Base-by-base conservation (phyloP, 2,113 vertebrate genomes). In the Tinamus guttatus region DNA sequence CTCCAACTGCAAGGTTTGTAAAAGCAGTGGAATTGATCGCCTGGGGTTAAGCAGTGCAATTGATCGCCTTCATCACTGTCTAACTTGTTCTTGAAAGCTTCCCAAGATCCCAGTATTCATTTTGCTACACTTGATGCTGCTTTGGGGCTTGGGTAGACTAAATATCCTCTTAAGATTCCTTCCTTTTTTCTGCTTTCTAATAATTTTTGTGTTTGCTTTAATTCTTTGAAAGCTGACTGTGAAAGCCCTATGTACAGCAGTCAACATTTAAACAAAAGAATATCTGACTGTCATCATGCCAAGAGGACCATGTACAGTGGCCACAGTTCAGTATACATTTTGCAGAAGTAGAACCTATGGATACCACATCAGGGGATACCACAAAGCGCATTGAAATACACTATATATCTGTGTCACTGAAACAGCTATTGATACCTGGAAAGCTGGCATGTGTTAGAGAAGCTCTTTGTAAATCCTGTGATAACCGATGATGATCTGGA, bases 21-120 rank as follows among this genome's bases (percentile, higher is more conserved):
- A n/a, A 78, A 78, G 56, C 56, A 62, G 75, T 86, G 64, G 92
- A 97, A 92, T 68, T 74, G 73, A 86, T 86, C 92, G 90, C 88
- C 88, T 93, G 90, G 56, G 73, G 90, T 94, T 80, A 83, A 16
- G n/a, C n/a, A n/a, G n/a, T n/a, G n/a, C n/a, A n/a, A n/a, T n/a
- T n/a, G n/a, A n/a, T n/a, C n/a, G 80, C 69, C 56, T 93, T 92
- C 88, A 70, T 67, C 68, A 51, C 65, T 68, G 85, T 51, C 86
- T 81, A 88, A 83, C 85, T 51, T 78, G 86, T 41, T 96, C 51
- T 34, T 51, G 41, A 90, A 62, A 89, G 56, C 28, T 73, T 95
- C 41, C 60, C 51, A 94, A 60, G 28, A 64, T 45, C 36, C 80
- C 68, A 56, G 27, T 28, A 56, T 81, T 92, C 83, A 78, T 88